Base-by-base conservation (phyloP, 2,113 vertebrate species). In the Carassius carassius region DNA sequence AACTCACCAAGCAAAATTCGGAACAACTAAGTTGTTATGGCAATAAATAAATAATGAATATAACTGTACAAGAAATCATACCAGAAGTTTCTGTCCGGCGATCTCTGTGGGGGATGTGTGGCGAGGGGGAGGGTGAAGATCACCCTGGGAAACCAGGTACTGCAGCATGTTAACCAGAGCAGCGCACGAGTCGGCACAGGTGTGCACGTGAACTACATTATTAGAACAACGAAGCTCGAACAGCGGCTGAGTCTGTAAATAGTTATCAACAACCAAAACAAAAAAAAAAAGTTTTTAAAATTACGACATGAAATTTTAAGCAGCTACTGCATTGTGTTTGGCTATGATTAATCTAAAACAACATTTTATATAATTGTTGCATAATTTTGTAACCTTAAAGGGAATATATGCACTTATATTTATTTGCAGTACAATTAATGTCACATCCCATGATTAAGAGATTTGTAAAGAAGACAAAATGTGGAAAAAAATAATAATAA, bases 201-300 rank as follows among this genome's bases (percentile, higher is more conserved):
- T 96, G 87, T 96, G 96, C 29, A 97, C 86, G 4, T 97, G 97
- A 14, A 97, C 94, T 74, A 97, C 95, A 1, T 97, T 97, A 92
- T 97, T 98, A 92, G 97, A 97, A 91, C 97, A 98, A 54, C 97
- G 96, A 13, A 98, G 95, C 91, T 98, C 97, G 11, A 97, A 98
- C 60, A 96, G 94, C 0, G 97, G 97, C 92, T 96, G 96, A 54
- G 93, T 92, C 97, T 97, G 91, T 21, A 82, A 21, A 86, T 16
- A 82, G 29, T 83, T 41, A 23, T 84, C 8, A 70, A 16, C 82
- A 41, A 44, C 9, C 10, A 44, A 10, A 56, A 5, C 5, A 51
- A 51, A 47, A 47, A 51, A 51, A 47, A 47, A 44, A 44, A 44
- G 29, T 2, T 29, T 29, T 29, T 2, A 41, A 10, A 44, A 41